These are phyloP conservation scores for Gallinago undulata DNA, from an alignment of 2,113 vertebrate species.

Conservation along the genomic window DNA sequence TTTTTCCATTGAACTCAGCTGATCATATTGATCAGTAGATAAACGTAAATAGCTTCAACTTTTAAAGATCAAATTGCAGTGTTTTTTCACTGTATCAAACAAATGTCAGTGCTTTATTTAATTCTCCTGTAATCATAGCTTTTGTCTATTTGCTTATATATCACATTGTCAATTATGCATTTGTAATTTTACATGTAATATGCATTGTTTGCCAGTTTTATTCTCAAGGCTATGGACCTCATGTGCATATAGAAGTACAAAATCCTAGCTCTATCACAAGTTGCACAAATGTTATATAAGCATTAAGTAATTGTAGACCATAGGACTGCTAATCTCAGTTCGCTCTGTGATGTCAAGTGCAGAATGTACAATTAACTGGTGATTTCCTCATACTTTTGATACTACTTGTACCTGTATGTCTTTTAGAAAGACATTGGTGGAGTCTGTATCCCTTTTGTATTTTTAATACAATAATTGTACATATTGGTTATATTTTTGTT, in stretches of 20 bases:
- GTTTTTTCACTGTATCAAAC: conserved; percentile 95
- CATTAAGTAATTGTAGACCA: conserved; percentile 95
- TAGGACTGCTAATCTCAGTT: conserved; percentile 96
- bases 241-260: conserved; percentile 90
- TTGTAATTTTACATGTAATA: conserved; percentile 94
- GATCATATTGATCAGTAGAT: conserved; percentile 99
- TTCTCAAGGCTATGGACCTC: conserved; percentile 86
- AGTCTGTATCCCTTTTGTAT: conserved; percentile 99
- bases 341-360: conserved; percentile 96
- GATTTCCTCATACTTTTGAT: conserved; percentile 96
- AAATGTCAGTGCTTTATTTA: conserved; percentile 89
- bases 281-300: conserved; percentile 96
- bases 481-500: conserved; percentile 99
- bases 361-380: conserved; percentile 99
- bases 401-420: conserved; percentile 99
- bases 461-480: conserved; percentile 99
- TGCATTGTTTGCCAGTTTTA: conserved; percentile 90
- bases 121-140: conserved; percentile 83
- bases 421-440: conserved; percentile 99
- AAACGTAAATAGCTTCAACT: conserved; percentile 86
- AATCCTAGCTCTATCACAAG: conserved; percentile 84
- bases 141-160: conserved; percentile 85
- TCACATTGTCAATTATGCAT: conserved; percentile 88
- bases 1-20: conserved; percentile 87
- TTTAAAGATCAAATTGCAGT: conserved; percentile 88